Evolutionary conservation across 2,113 vertebrate genomes (phyloP), one percentile per base, ranked within the genome.

Genomic region (Misgurnus mizolepis): DNA sequence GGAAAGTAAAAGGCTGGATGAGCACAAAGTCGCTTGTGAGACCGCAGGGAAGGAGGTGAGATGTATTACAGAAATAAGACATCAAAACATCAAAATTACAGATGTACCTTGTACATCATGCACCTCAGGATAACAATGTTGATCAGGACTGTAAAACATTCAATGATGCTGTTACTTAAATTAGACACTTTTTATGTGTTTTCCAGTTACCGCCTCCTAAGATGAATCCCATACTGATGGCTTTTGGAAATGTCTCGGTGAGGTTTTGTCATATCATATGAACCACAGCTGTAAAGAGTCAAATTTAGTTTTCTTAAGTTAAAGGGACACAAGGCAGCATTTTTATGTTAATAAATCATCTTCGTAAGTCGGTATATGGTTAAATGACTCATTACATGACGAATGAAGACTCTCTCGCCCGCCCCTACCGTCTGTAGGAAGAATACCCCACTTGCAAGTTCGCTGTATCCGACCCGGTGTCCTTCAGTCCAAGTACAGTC

Each of bases 231-330:
- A 93, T 99, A 75, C 94, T 99, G 0, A 85, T 90, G 84, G 97
- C 96, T 45, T 94, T 91, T 78, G 97, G 96, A 84, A 96, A 93
- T 61, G 86, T 96, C 61, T 94, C 95, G 0, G 98, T 99, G 88
- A 96, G 96, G 43, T 4, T 56, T 47, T 47, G 45, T 47, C 7
- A 47, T 41, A 1, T 60, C 11, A 7, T 58, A 75, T 6, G 50
- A 34, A 34, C 1, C 12, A 55, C 27, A 22, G 50, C n/a, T n/a
- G 4, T 43, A 72, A 56, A 72, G 8, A 41, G 69, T 14, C 53
- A 8, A 11, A 39, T 39, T 9, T 11, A 14, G 7, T 39, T 68
- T 47, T 14, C 3, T 10, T 3, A 22, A 0, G 27, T 34, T 34
- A n/a, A n/a, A n/a, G n/a, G n/a, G n/a, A n/a, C n/a, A n/a, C n/a